Base-by-base conservation (phyloP, 2,113 vertebrate species). In the Hucho hucho region DNA sequence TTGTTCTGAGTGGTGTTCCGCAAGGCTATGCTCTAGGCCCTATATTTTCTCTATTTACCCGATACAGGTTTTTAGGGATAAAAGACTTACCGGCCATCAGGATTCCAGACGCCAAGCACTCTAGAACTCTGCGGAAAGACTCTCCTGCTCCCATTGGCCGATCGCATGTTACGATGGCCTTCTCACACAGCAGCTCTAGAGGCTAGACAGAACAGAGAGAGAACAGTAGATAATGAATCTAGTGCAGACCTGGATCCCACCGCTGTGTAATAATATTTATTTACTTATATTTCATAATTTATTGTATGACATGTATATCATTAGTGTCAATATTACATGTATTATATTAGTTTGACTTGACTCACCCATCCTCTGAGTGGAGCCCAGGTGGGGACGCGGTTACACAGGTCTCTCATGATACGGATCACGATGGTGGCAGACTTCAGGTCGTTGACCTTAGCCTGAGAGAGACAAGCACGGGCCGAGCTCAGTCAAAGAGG, bases 351-450 rank as follows among this genome's bases (percentile, higher is more conserved):
- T 14, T 37, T 25, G 24, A 56, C 9, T 32, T 25, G 64, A 78
- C 93, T 95, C 93, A 98, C 97, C 98, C 98, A 99, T 95, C 96
- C 97, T 81, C 95, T 82, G 22, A 99, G 94, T 0, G 97, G 96
- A 0, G 92, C 91, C 97, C 97, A 99, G 26, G 95, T 95, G 13
- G 97, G 95, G 43, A 98, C 94, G 0, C 97, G 95, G 9, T 94
- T 95, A 79, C 98, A 99, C 14, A 99, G 90, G 75, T 99, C 98
- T 75, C 97, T 95, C 87, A 99, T 89, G 84, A 99, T 94, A 25
- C 98, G 95, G 82, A 98, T 97, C 70, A 99, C 96, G 22, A 99
- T 92, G 81, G 98, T 94, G 0, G 96, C 97, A 0, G 96, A 98
- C 87, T 93, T 95, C 88, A 98, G 91, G 65, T 94, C 91, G 47